A percentile compares a stretch with the other conserved stretches of the same genome.
Conservation (phyloP, 2,113 vertebrate genomes). For the Pelecanoides urinatrix region DNA sequence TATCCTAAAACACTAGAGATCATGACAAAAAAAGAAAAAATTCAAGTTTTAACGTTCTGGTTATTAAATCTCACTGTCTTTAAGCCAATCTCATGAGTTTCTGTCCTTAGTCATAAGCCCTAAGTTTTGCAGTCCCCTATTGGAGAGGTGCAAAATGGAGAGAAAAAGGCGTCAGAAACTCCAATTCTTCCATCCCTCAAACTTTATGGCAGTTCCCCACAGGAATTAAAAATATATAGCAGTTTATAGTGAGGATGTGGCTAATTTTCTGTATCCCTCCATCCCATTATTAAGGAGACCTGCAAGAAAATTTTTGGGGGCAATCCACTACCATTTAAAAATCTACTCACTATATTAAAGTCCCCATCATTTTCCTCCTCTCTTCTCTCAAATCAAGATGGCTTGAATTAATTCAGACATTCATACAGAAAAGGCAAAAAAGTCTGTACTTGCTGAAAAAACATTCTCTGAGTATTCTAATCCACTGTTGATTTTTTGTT, state of each 20-base stretch:
- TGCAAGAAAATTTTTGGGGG: not conserved
- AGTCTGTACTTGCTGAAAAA: not conserved
- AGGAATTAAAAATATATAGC: not conserved
- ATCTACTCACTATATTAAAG: not conserved
- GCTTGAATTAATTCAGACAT: not conserved
- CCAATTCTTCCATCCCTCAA: not conserved
- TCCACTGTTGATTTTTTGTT: not conserved
- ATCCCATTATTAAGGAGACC: not conserved
- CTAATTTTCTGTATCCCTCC: not conserved
- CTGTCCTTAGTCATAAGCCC: not conserved
- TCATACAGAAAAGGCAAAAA: not conserved
- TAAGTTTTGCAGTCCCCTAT: not conserved
- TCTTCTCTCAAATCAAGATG: not conserved
- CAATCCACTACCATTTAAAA: not conserved
- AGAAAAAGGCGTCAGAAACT: not conserved
- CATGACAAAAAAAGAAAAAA: fast-evolving
- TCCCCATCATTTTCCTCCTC: not conserved
- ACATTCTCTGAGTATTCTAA: not conserved
- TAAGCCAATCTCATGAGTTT: not conserved
- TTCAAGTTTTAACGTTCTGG: not conserved
- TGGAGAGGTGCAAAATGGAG: not conserved
- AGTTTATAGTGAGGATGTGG: not conserved
- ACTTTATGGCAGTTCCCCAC: not conserved
- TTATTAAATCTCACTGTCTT: not conserved
- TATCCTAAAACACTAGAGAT: not conserved